Conservation (phyloP, 1,140 invertebrate genomes). For the Heterodera carotae region DNA sequence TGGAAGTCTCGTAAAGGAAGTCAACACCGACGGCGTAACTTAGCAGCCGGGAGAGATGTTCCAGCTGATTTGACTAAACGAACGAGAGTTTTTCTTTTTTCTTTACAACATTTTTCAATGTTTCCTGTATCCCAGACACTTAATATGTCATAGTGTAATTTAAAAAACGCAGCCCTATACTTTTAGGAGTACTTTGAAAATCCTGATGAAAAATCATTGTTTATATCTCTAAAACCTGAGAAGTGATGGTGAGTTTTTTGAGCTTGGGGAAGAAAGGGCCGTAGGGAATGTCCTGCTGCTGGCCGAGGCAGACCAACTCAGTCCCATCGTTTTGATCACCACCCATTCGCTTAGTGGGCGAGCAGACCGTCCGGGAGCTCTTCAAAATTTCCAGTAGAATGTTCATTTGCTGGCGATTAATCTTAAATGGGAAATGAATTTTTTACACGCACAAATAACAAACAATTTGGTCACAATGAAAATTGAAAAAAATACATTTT, state of each 20-base stretch:
- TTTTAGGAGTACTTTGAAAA: too few relatives aligned
- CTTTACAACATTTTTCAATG: too few relatives aligned
- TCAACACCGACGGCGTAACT: slow-evolving; percentile 60
- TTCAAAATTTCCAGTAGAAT: slow-evolving; percentile 48
- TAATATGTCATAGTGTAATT: too few relatives aligned
- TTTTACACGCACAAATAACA: too few relatives aligned
- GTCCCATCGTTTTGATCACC: not conserved
- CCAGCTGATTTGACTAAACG: slow-evolving; percentile 58
- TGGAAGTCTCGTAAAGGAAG: slow-evolving; percentile 51
- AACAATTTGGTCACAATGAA: too few relatives aligned
- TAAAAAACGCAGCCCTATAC: too few relatives aligned
- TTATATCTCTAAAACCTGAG: slow-evolving; percentile 59
- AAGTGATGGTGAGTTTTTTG: slow-evolving; percentile 61
- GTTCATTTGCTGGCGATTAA: slow-evolving; percentile 59
- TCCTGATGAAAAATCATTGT: not conserved
- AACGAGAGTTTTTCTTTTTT: not conserved
- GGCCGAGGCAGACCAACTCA: not conserved
- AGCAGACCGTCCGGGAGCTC: slow-evolving; percentile 37
- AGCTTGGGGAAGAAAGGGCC: slow-evolving; percentile 60
- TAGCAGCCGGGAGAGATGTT: slow-evolving; percentile 57
- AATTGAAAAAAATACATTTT: too few relatives aligned
- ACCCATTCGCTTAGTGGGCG: slow-evolving; percentile 2
- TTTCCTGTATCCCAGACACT: too few relatives aligned
- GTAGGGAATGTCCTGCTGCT: slow-evolving; percentile 28
- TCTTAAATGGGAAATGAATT: slow-evolving; percentile 43